Evolutionary conservation across 2,113 vertebrate genomes (phyloP), one percentile per base, ranked within the genome.

Genomic region (Silurus meridionalis): DNA sequence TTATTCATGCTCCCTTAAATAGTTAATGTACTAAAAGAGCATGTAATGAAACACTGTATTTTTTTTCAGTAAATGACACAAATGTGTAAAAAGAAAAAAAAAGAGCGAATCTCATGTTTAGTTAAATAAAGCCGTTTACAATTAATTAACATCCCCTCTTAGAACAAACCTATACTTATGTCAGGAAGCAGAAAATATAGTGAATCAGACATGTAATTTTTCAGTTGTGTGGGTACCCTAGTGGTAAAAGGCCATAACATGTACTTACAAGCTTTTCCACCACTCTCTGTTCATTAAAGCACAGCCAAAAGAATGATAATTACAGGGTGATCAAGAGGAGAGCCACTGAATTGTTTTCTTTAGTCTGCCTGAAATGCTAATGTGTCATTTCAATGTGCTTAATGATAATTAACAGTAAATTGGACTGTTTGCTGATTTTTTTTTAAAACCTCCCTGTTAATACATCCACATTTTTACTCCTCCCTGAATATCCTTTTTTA

Each of bases 321-420:
- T 91, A 92, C 89, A 89, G 88, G 87, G 89, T 83, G 88, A 89
- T 89, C 90, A 90, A 77, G 88, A 90, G 83, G 67, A 89, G 88
- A 87, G 90, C 91, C 86, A 89, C 82, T 77, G 89, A 88, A 92
- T 92, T 91, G 90, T 88, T 87, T 90, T 91, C 86, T 91, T 88
- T 86, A 88, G 90, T 89, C 89, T 89, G 91, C 91, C 88, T 91
- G 84, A 89, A 90, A 90, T 88, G 88, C 79, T 90, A 92, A 90
- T 91, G 90, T 86, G 80, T 80, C 66, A 85, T 82, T 91, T 90
- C 82, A 88, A 91, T 90, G 90, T 89, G 87, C 90, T 69, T 90
- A 90, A 93, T 92, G 88, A 87, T 85, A 85, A 89, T 88, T 85
- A 88, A 48, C 83, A 89, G 86, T 89, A 60, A 87, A 90, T 90